A percentile compares a stretch with the other conserved stretches of the same genome.
These are phyloP conservation scores for Latheticus oryzae DNA, from an alignment of 2,888 invertebrate genomes.

Conservation along the genomic window DNA sequence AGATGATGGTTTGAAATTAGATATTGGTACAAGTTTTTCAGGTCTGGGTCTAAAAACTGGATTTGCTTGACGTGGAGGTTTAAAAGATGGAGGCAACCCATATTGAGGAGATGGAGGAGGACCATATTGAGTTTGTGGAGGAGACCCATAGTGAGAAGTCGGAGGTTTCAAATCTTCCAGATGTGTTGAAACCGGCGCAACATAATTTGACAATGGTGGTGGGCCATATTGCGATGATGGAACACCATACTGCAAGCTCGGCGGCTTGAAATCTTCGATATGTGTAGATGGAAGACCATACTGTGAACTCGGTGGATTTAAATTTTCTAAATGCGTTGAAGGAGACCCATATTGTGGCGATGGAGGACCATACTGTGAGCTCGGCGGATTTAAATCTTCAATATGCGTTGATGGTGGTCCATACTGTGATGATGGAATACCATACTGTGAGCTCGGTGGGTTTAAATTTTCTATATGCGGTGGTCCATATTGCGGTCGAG, in stretches of 20 bases:
- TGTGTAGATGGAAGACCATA: slow-evolving; percentile 32
- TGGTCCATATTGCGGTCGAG: slow-evolving; percentile 61
- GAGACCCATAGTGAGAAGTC: slow-evolving; percentile 18
- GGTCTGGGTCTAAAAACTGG: slow-evolving; percentile 28
- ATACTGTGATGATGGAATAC: slow-evolving; percentile 39
- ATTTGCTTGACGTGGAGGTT: slow-evolving; percentile 41
- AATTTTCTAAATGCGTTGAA: too few relatives aligned
- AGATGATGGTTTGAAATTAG: slow-evolving; percentile 23
- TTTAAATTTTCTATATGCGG: too few relatives aligned
- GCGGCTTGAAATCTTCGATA: slow-evolving; percentile 12
- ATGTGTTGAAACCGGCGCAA: slow-evolving; percentile 18
- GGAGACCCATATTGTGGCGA: slow-evolving; percentile 43
- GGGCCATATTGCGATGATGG: slow-evolving; percentile 39
- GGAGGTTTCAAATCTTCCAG: not conserved
- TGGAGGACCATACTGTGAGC: slow-evolving; percentile 44
- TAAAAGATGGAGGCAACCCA: slow-evolving; percentile 31
- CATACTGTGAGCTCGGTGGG: slow-evolving; percentile 18
- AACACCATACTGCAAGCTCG: slow-evolving; percentile 45
- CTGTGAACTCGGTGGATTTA: slow-evolving; percentile 36
- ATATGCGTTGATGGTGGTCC: slow-evolving; percentile 52
- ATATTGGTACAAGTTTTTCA: slow-evolving; percentile 6
- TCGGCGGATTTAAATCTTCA: slow-evolving; percentile 48
- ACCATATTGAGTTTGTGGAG: slow-evolving; percentile 18
- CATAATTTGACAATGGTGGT: slow-evolving; percentile 41
- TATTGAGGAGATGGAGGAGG: slow-evolving; percentile 40